Evolutionary conservation across 1,140 invertebrate genomes (phyloP).

Genomic region (Atta colombica): DNA sequence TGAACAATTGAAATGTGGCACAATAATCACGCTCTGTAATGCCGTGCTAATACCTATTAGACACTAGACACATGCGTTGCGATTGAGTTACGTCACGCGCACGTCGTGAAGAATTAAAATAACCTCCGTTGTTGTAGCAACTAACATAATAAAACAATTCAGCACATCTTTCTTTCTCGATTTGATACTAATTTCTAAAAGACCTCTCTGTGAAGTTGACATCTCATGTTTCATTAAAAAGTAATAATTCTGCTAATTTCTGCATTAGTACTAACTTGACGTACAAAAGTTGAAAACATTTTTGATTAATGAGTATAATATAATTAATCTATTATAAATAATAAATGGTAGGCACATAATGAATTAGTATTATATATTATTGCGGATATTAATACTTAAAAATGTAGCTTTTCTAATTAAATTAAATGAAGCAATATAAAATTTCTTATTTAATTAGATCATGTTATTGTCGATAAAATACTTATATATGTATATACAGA

Average conservation of each 20-base stretch:
- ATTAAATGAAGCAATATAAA: conserved; percentile 6
- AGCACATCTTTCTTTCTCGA: neutral
- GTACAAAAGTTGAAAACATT: neutral
- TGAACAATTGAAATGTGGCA: conserved; percentile 57
- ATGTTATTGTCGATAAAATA: neutral
- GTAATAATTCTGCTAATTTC: too few species aligned
- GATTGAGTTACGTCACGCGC: conserved; percentile 66
- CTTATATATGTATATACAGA: neutral
- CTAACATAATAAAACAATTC: neutral
- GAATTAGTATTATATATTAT: neutral
- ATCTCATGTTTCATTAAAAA: too few species aligned
- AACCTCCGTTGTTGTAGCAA: conserved; percentile 13
- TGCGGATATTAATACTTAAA: neutral
- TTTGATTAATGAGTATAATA: neutral
- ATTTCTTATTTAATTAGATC: neutral
- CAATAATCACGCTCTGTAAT: conserved; percentile 63
- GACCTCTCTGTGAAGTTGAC: too few species aligned
- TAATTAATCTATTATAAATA: neutral
- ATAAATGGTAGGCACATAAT: neutral
- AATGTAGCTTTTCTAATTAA: neutral
- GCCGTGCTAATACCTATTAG: conserved; percentile 63
- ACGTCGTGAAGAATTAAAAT: conserved; percentile 68
- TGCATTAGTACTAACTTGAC: neutral
- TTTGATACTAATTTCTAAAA: neutral
- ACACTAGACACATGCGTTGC: conserved; percentile 62